Evolutionary conservation across 2,797 vertebrate species (phyloP).

Genomic region (Poecilia wingei): DNA sequence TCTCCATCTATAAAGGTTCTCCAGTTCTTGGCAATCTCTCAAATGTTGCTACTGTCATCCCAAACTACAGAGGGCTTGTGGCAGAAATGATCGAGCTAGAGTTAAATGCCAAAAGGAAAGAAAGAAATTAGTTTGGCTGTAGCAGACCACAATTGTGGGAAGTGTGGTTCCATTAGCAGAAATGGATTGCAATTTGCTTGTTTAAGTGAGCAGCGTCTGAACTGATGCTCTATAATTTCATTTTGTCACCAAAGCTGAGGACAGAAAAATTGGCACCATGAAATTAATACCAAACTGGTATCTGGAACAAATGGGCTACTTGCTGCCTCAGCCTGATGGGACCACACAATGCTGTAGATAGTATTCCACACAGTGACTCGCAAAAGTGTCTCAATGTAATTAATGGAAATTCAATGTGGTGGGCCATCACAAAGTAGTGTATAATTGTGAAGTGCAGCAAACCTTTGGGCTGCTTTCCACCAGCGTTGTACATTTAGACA

Average conservation of each 20-base stretch:
- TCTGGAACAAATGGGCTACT: not conserved
- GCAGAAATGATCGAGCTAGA: not conserved
- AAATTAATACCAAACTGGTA: not conserved
- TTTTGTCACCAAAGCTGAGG: slow-evolving; percentile 9
- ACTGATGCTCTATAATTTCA: slow-evolving; percentile 3
- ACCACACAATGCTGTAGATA: not conserved
- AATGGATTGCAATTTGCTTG: not conserved
- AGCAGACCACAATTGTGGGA: not conserved
- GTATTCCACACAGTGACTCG: not conserved
- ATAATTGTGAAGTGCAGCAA: not conserved
- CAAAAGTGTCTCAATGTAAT: not conserved
- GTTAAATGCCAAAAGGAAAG: not conserved
- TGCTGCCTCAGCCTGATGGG: not conserved
- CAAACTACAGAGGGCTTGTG: not conserved
- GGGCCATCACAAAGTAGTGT: not conserved
- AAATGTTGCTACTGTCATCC: not conserved
- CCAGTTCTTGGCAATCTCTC: not conserved
- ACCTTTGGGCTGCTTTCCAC: not conserved
- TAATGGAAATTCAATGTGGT: not conserved
- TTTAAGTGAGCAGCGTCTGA: not conserved
- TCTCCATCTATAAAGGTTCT: not conserved
- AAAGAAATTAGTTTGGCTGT: too few species aligned
- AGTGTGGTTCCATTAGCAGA: slow-evolving; percentile 9
- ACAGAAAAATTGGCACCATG: not conserved
- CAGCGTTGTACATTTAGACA: not conserved